Evolutionary conservation across 1,140 invertebrate genomes (phyloP), one percentile per base, ranked within the genome.

Genomic region (Phortica variegata): DNA sequence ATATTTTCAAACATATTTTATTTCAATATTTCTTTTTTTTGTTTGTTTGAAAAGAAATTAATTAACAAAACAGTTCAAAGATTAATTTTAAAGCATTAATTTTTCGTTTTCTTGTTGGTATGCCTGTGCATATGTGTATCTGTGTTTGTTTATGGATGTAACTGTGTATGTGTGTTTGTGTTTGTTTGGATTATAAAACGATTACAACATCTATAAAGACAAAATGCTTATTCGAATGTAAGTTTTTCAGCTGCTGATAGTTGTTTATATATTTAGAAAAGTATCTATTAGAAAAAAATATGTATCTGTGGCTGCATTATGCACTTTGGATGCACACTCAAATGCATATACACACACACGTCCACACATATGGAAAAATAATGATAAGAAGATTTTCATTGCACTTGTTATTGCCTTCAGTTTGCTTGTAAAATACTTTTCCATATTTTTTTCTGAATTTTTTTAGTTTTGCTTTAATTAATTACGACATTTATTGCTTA

Each of bases 61-160:
- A 70, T 70, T 70, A 70, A 65, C 59, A 66, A 66, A 58, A 54
- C 56, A 70, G 65, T 70, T 70, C 65, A 70, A 61, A 70, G 65
- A 57, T 70, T 56, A 70, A 70, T 70, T 70, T 57, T 10, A 33
- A 40, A 33, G 20, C 47, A 59, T 57, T 61, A 53, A 65, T 65
- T 53, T 54, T 52, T 57, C 41, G 37, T 41, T 57, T 60, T 37
- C 42, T 34, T 32, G 19, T 40, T 43, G 23, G 23, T 26, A 6
- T 26, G 5, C 23, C 5, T 6, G 23, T 26, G n/a, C n/a, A n/a
- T n/a, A n/a, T n/a, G n/a, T n/a, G n/a, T n/a, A n/a, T n/a, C 12
- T 51, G 47, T 32, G 56, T 34, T 52, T 44, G n/a, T n/a, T 34
- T 32, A 18, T 40, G 37, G 23, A 10, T 26, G 5, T 26, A 6